phyloP scores from a whole-genome alignment of 2,888 invertebrate genomes.

The Abrostola triplasia region DNA sequence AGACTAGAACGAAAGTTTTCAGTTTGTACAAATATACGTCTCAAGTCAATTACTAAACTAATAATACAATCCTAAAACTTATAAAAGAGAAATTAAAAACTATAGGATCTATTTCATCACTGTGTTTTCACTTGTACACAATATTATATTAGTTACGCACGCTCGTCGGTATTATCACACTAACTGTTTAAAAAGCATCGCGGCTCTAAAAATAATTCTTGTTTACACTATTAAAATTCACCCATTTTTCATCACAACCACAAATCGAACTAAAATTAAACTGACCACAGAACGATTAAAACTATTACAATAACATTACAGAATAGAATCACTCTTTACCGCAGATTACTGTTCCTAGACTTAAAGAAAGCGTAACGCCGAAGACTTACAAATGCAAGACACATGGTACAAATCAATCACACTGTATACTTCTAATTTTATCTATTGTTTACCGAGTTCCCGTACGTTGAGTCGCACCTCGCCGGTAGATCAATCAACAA shows the following conservation, averaged over 20 bases:
- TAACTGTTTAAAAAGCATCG: too few relatives aligned
- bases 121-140: too few relatives aligned
- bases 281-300: neutral
- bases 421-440: conserved; percentile 1
- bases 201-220: neutral
- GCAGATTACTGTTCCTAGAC: neutral
- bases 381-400: neutral
- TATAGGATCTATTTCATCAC: too few relatives aligned
- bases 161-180: too few relatives aligned
- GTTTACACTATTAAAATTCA: neutral
- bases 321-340: neutral
- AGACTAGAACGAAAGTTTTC: too few relatives aligned
- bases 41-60: too few relatives aligned
- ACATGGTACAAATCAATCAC: conserved; percentile 2
- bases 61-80: too few relatives aligned
- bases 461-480: neutral
- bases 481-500: conserved; percentile 3
- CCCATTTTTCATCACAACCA: neutral
- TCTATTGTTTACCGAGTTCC: neutral
- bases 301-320: neutral
- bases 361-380: neutral
- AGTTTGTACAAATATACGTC: too few relatives aligned
- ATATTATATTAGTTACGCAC: too few relatives aligned
- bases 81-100: too few relatives aligned
- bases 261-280: neutral